Base-by-base conservation (phyloP, 2,888 invertebrate genomes). In the Fragum whitleyi region DNA sequence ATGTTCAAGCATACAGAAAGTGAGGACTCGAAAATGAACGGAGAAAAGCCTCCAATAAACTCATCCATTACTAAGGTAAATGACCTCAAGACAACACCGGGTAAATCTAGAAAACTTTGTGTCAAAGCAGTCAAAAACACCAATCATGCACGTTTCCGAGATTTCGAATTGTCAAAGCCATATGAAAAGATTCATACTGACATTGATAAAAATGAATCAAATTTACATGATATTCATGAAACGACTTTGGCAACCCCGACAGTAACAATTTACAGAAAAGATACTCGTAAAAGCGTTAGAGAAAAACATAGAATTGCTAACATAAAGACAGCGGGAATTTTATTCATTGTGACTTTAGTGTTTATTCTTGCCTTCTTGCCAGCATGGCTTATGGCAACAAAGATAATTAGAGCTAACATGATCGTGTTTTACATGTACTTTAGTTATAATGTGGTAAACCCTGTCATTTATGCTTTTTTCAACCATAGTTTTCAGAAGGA, bases 381-480 rank as follows among this genome's bases (percentile, higher is more conserved):
- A 0, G 91, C 93, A 7, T 92, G 91, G 88, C 86, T 94, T n/a
- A 93, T 92, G 92, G 90, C 92, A 1, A 87, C 89, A 16, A 39
- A 84, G 55, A 71, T 91, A 7, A 86, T 93, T 14, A 74, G 80
- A 1, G 85, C 87, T 62, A 87, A 91, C 71, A 83, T 89, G 68
- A 85, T 91, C 59, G 82, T 93, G 21, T 94, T 93, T 85, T 94
- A 94, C 81, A 89, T 93, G 89, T 93, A 94, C 81, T 94, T 92
- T 76, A 88, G 90, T 68, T 93, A 93, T 81, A 93, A 93, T 81
- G 92, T 93, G 19, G 93, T 93, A 32, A 94, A 94, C 82, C 93
- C 93, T 9, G 90, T 94, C 67, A 93, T 94, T 59, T 94, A 94
- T 82, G 92, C 92, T n/a, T 93, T 94, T 82, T 93, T 93, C 90